Base-by-base conservation (phyloP, 2,888 invertebrate species). In the Mystacides longicornis region DNA sequence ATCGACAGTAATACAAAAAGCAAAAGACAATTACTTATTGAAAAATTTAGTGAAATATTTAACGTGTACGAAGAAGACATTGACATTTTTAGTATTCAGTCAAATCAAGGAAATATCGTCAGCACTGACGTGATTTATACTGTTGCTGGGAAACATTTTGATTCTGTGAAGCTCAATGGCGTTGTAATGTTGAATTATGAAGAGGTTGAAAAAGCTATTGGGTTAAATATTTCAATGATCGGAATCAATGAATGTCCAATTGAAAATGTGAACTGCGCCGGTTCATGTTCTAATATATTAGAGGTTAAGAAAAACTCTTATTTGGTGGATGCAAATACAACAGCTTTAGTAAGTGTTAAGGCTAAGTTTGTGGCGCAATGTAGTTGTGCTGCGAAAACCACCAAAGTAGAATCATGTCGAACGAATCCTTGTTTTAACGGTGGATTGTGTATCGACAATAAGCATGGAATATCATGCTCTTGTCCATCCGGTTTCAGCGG, bases 311-410 rank as follows among this genome's bases (percentile, higher is more conserved):
- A 87, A 63, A 76, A 92, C 61, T 93, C 93, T 0, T 93, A 93
- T 66, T 89, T 97, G 84, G 94, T 99, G 2, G 96, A 97, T 72
- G 90, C 98, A n/a, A 99, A 99, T 69, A 92, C 91, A 71, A 98
- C 98, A 0, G 89, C 97, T 1, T 78, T 98, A 60, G 96, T 99
- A 21, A 98, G 98, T 9, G 94, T 99, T 1, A 82, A 94, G 54
- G 93, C 97, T 1, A 92, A 92, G 68, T 89, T 94, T 0, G 78
- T 92, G 62, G 89, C 95, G 0, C 91, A 93, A 67, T 97, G 96
- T 67, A 90, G 90, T n/a, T 96, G 96, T 68, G 93, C 93, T 4
- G 93, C 94, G 0, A 80, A 95, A 54, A 93, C 94, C 71, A 86
- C 87, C 58, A 89, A 91, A 67, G 85, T 89, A 53, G 89, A 92